These are phyloP conservation scores for Cyanoramphus novaezelandiae DNA, from an alignment of 2,113 vertebrate genomes.

Conservation along the genomic window DNA sequence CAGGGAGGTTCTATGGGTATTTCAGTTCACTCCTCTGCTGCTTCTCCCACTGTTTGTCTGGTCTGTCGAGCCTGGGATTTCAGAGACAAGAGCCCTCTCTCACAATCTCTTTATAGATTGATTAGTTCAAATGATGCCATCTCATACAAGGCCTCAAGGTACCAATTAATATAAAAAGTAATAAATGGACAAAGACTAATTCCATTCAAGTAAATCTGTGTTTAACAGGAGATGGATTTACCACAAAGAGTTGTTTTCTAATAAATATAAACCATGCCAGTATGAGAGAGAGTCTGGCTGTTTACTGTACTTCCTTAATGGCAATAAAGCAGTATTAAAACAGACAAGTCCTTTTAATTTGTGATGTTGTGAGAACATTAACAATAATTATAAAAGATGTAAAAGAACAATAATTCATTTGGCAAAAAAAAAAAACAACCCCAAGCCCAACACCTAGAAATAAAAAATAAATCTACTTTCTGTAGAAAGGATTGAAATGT, in stretches of 20 bases:
- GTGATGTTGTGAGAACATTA: not conserved
- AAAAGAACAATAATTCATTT: not conserved
- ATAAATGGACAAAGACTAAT: not conserved
- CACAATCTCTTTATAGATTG: rapidly evolving
- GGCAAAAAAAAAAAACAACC: too few species aligned
- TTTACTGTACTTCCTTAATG: not conserved
- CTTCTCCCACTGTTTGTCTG: not conserved
- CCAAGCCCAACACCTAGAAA: not conserved
- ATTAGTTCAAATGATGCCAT: not conserved
- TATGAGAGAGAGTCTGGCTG: not conserved
- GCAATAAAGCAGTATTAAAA: not conserved
- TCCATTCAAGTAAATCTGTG: not conserved
- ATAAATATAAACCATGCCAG: not conserved
- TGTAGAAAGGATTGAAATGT: not conserved
- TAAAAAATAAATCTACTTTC: not conserved
- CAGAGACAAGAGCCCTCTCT: not conserved
- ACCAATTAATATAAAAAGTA: not conserved
- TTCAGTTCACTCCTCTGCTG: not conserved
- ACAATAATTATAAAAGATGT: not conserved
- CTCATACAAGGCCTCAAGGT: not conserved
- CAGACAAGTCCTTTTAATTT: not conserved
- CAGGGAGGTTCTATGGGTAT: too few species aligned
- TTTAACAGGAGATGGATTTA: not conserved
- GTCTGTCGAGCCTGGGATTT: not conserved
- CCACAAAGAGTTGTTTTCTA: not conserved